Evolutionary conservation across 1,140 invertebrate species (phyloP), one percentile per base, ranked within the genome.

Genomic region (Leptonema lineaticorne): DNA sequence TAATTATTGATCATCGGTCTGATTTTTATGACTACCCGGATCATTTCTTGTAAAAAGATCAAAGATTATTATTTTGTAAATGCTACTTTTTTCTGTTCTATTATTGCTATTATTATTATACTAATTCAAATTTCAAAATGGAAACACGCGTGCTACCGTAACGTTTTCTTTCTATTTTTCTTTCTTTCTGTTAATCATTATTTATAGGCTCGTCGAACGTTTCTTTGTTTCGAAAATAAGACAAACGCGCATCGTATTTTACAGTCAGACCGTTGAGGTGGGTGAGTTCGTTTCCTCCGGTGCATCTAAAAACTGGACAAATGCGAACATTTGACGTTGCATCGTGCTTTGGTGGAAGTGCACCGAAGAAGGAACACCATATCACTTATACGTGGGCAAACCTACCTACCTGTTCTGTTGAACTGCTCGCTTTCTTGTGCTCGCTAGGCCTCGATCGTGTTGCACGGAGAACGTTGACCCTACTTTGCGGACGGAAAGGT

Each of bases 381-480:
- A n/a, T n/a, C n/a, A n/a, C n/a, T n/a, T n/a, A n/a, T n/a, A n/a
- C n/a, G n/a, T n/a, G n/a, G n/a, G n/a, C n/a, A n/a, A 20, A 53
- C 50, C 20, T 24, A 53, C 20, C 50, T 53, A 53, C 50, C 50
- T 53, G n/a, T n/a, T n/a, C n/a, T n/a, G n/a, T n/a, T n/a, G n/a
- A n/a, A n/a, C n/a, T n/a, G 50, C 16, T 7, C 16, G 16, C 41
- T 33, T n/a, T 7, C 46, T 18, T 14, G 46, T 26, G 50, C 57
- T 48, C n/a, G 56, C 45, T 56, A 56, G n/a, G n/a, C n/a, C n/a
- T n/a, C 27, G 53, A 56, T 56, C 30, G 56, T 30, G 22, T n/a
- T 28, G 33, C 20, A 18, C 62, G 56, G 63, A 67, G 65, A 59
- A 30, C 65, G 41, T 59, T 59, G 65, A 71, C 65, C 69, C 62